Base-by-base conservation (phyloP, 2,797 vertebrate species). In the Lacerta bilineata region DNA sequence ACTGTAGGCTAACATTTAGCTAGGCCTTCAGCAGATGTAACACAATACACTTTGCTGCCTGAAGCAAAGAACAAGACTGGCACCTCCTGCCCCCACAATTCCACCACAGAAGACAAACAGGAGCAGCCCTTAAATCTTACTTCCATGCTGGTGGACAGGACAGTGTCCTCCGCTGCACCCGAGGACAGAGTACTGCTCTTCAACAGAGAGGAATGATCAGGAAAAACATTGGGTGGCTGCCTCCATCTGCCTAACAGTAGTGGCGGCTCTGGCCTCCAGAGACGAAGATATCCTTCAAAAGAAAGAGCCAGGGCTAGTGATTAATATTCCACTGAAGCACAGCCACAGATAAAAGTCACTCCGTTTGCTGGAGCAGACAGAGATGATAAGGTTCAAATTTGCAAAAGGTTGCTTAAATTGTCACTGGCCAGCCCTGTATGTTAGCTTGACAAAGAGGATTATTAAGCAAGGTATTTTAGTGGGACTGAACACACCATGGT, bases 401-500 rank as follows among this genome's bases (percentile, higher is more conserved):
- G 17, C 71, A 46, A n/a, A 72, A 86, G 36, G 29, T 3, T 0
- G 4, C 29, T 93, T 2, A 83, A 23, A 15, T 2, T 55, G 66
- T 0, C 0, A 36, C 4, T 3, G 33, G n/a, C 43, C 50, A 41
- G n/a, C 1, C n/a, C 41, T 1, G 0, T 36, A 5, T 36, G 10
- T 17, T n/a, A 1, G 5, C 50, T 80, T 78, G 61, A 0, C 1
- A 71, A 59, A 8, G 68, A 69, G 20, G 36, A 55, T 90, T 72
- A 25, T 1, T 39, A 3, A 3, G 6, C 0, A 0, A 74, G 29
- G 27, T 86, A 55, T 75, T 46, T 88, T 18, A 71, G 1, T 39
- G 36, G 9, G 8, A 0, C 0, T 72, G 75, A 90, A 43, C 64
- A 23, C 68, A 82, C n/a, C 1, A n/a, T 29, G 0, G 39, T 83